These are phyloP conservation scores for Morpho deidamia DNA, from an alignment of 2,888 invertebrate genomes.

Conservation along the genomic window DNA sequence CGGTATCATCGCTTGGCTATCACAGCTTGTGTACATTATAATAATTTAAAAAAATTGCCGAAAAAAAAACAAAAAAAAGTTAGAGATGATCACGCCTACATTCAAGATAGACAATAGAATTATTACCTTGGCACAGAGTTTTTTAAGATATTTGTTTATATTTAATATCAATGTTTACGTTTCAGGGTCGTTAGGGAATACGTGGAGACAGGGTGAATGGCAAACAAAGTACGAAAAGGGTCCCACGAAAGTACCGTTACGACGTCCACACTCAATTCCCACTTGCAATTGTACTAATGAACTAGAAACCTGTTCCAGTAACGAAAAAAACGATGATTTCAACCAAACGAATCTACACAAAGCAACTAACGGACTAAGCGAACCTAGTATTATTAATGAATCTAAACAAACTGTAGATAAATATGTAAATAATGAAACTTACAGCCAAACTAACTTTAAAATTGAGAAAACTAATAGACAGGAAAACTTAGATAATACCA, in stretches of 20 bases:
- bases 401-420: neutral
- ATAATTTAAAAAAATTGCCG: too few relatives aligned
- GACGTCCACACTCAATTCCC: slow-evolving; percentile 36
- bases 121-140: too few relatives aligned
- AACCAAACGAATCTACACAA: neutral
- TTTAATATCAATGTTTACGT: neutral
- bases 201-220: slow-evolving; percentile 90
- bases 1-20: too few relatives aligned
- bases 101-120: too few relatives aligned
- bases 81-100: too few relatives aligned
- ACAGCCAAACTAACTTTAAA: neutral
- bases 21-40: too few relatives aligned
- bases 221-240: slow-evolving; percentile 54
- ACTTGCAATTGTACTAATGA: slow-evolving; percentile 38
- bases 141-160: too few relatives aligned
- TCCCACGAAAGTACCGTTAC: slow-evolving; percentile 47
- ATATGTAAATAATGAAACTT: neutral
- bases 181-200: slow-evolving; percentile 84
- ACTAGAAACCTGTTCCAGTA: slow-evolving; percentile 11
- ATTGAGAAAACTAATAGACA: neutral
- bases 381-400: neutral
- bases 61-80: too few relatives aligned
- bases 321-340: slow-evolving; percentile 12
- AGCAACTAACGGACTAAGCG: too few relatives aligned
- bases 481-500: neutral